Evolutionary conservation across 2,797 vertebrate species (phyloP), one percentile per base, ranked within the genome.

Genomic region (Dromococcyx pavoninus): DNA sequence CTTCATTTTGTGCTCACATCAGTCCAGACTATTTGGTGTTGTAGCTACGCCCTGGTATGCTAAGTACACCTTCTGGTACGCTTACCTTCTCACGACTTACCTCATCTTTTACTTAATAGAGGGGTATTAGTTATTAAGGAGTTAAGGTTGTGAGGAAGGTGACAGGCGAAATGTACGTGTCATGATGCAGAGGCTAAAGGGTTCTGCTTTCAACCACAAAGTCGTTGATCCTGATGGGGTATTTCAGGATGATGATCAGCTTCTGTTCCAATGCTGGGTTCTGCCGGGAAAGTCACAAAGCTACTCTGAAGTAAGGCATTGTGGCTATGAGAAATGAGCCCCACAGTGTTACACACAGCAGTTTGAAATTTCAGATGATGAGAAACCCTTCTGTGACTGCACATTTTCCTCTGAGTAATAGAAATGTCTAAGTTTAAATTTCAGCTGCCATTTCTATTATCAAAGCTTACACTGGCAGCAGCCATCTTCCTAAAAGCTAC

Each of bases 401-500:
- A 64, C 66, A 60, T 94, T 88, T 93, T 84, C 83, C 57, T 94
- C 75, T 46, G 64, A 61, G 78, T 83, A 93, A 91, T 65, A 73
- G 86, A 93, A 92, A 91, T 84, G 77, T 79, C 88, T 60, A 21
- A 61, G 92, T 96, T 94, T 94, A 92, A 91, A 92, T 92, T 96
- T 96, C 95, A 93, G 67, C 80, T 82, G 81, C 92, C 70, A 50
- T 94, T 96, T 94, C 94, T 94, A 7, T 87, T 96, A 91, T 88
- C 91, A 90, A 85, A 88, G 64, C 78, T 86, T 72, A 71, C 27
- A 6, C 56, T 35, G 67, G 41, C 79, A 87, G 41, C 75, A 86
- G 86, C 60, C 3, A 1, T 56, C 64, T 69, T 69, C 74, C 89
- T 83, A 82, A 89, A 94, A 93, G 80, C 76, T 61, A 23, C 81